Base-by-base conservation (phyloP, 2,888 invertebrate genomes). In the Punctoribates punctum region DNA sequence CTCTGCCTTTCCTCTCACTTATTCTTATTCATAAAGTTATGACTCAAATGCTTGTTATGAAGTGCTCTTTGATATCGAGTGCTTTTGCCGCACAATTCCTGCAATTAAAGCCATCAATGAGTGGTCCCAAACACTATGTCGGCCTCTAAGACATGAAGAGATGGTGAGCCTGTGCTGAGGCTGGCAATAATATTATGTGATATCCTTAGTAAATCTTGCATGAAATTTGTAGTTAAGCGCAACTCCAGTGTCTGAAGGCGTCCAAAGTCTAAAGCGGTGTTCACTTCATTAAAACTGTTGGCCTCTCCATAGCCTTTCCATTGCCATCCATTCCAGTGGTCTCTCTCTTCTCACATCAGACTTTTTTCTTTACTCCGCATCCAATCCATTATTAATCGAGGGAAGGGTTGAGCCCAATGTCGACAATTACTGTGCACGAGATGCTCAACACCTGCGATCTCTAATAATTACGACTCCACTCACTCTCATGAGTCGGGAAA, bases 211-310 rank as follows among this genome's bases (percentile, higher is more conserved):
- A 70, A 70, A 70, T 70, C 42, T 70, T 29, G 70, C 70, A 29
- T 70, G 70, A 70, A 70, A 70, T 70, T 42, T 20, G 70, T 46
- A 42, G 70, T 70, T 70, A 70, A 70, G 42, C 15, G 42, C 23
- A 42, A 70, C n/a, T 70, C 42, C 46, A 20, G 42, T n/a, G 11
- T 70, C 23, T 65, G 34, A 29, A 65, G 38, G 20, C 23, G 27
- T 62, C 62, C 62, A 62, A 62, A 29, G 70, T 70, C 70, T 70
- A 42, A 62, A 62, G 70, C 38, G 70, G 70, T 70, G 42, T 70
- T 70, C 42, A 70, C 23, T 70, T 42, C 70, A 70, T 70, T 46
- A 70, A 70, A 70, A 70, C 42, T 42, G 42, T 42, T 42, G 42
- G 42, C 42, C 42, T 46, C 38, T 70, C 20, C 1, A 62, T 27